phyloP scores from a whole-genome alignment of 1,140 invertebrate species.

The Nylanderia fulva region DNA sequence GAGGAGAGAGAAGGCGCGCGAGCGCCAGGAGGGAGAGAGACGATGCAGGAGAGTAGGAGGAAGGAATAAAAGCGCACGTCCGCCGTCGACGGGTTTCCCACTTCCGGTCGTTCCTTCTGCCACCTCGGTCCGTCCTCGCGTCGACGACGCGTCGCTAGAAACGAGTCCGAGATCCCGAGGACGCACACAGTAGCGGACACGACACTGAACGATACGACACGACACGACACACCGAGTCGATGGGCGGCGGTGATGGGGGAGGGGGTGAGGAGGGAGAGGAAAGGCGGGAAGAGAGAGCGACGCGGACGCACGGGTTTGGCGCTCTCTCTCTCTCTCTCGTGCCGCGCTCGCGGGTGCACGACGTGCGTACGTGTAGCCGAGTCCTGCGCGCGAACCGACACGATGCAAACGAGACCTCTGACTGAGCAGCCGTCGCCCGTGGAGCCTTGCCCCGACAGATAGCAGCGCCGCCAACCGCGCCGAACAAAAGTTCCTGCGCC shows the following conservation, averaged over 20 bases:
- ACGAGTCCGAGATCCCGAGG: no score
- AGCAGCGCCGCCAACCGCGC: conserved; percentile 68
- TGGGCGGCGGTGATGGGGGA: conserved; percentile 42
- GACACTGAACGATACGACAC: no score
- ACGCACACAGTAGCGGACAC: background rate
- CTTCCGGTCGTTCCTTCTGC: conserved; percentile 45
- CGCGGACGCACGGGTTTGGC: conserved; percentile 19
- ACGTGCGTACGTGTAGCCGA: no score
- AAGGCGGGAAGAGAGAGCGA: conserved; percentile 45
- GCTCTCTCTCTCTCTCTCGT: conserved; percentile 57
- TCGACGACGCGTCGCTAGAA: background rate
- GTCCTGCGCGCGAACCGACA: conserved; percentile 69
- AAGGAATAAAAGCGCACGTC: conserved; percentile 52
- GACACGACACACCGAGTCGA: conserved; percentile 43
- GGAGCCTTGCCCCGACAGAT: conserved; percentile 78
- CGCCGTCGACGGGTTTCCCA: conserved; percentile 53
- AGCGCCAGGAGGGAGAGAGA: background rate
- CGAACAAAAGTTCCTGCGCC: conserved; percentile 21
- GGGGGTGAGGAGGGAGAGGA: background rate
- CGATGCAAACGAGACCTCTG: conserved; percentile 80
- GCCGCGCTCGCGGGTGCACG: conserved; percentile 25
- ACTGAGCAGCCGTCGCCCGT: conserved; percentile 76
- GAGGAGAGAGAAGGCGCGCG: conserved; percentile 34
- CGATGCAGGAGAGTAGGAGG: conserved; percentile 24
- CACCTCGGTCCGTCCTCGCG: background rate